These are phyloP conservation scores for Willowsia nigromaculata DNA, from an alignment of 2,888 invertebrate species.

Conservation along the genomic window DNA sequence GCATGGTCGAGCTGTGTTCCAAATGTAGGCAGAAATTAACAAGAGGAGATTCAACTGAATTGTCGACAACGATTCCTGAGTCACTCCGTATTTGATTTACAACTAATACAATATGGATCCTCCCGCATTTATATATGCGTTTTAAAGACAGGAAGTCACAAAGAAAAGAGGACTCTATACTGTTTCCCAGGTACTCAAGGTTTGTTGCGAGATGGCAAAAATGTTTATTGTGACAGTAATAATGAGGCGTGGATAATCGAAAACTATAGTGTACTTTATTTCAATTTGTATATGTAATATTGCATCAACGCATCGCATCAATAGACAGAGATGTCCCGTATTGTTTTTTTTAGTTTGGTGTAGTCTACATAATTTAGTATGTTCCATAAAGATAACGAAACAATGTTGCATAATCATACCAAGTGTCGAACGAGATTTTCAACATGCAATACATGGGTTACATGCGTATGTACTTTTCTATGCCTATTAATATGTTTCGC, in stretches of 20 bases:
- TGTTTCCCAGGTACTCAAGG: background rate
- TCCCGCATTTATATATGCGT: background rate
- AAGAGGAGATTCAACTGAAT: background rate
- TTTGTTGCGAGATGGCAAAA: background rate
- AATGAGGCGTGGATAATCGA: background rate
- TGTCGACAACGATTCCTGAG: background rate
- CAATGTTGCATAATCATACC: no score
- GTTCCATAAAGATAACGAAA: no score
- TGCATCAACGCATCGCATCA: no score
- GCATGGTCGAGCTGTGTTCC: background rate
- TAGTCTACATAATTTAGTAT: no score
- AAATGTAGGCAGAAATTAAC: background rate
- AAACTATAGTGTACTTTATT: no score
- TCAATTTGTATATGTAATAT: no score
- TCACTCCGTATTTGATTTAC: background rate
- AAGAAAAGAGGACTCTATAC: background rate
- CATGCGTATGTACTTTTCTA: no score
- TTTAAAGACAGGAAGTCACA: background rate
- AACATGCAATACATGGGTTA: no score
- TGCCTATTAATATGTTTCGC: no score
- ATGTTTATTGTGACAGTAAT: background rate
- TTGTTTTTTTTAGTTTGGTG: no score
- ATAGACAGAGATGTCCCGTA: no score
- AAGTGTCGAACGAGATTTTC: no score
- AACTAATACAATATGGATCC: background rate